Evolutionary conservation across 2,113 vertebrate genomes (phyloP), one percentile per base, ranked within the genome.

Genomic region (Benitochromis conjunctus): DNA sequence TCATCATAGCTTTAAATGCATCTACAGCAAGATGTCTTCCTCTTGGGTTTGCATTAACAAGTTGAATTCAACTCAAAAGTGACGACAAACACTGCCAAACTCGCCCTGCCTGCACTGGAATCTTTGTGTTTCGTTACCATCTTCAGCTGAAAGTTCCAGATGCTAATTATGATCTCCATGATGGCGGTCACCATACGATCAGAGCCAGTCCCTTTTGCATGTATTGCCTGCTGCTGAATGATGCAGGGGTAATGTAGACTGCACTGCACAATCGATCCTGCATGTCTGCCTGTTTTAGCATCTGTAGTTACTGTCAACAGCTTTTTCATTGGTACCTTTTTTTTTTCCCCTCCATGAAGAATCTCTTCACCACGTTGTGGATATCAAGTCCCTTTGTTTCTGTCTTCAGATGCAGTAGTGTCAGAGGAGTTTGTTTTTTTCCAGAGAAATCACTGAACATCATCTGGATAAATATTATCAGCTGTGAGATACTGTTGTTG

Each of bases 1-100:
- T 92, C 60, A 91, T 82, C 62, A 82, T 78, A 31, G 80, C 81
- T 90, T 91, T 90, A 69, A 93, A 93, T 86, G 74, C 57, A 24
- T 82, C 38, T 82, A 89, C 29, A 86, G 82, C 64, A 89, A 66
- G 34, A 64, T 21, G 34, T 38, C 19, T 66, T 66, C 60, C 38
- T 38, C 19, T 21, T 66, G 62, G 62, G 62, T 66, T 66, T 66
- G 60, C 60, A 64, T 38, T 64, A 64, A 64, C 60, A 38, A 10
- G n/a, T 38, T 64, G 34, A 38, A 64, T 38, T 64, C 36, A 9
- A 9, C 8, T 38, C 60, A 64, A 64, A 38, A 38, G 34, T 64
- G 60, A 38, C 60, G 21, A 64, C 38, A 34, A 34, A 21, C 34
- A 64, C 60, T 64, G 34, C 34, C 34, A 64, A 64, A 64, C 34